Evolutionary conservation across 2,888 invertebrate genomes (phyloP).

Genomic region (Alloplasta piceator): DNA sequence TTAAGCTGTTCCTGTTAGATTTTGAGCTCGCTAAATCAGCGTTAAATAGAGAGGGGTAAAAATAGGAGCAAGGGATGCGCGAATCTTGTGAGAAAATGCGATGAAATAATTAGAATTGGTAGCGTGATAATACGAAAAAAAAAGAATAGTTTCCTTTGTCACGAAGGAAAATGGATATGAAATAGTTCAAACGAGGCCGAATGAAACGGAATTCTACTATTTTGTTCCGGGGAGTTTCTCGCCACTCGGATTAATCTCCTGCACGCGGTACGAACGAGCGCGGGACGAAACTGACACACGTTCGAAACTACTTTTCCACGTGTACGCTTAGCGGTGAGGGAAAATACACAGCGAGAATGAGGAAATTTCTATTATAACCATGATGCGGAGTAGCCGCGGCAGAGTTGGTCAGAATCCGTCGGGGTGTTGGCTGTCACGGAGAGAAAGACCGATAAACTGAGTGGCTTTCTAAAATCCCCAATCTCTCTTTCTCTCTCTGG

Average conservation of each 20-base stretch:
- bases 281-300: constrained; percentile 25
- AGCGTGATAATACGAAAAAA: no score
- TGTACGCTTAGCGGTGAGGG: background rate
- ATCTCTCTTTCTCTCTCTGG: no score
- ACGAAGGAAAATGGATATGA: no score
- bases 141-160: no score
- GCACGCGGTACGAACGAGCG: constrained; percentile 1
- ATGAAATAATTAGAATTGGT: no score
- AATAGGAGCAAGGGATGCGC: no score
- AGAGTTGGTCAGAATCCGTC: constrained; percentile 19
- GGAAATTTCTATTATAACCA: constrained; percentile 48
- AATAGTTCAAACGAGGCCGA: no score
- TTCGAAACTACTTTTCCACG: constrained; percentile 39
- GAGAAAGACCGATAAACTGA: constrained; percentile 1
- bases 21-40: no score
- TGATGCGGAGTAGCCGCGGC: background rate
- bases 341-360: constrained; percentile 14
- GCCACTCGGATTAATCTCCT: constrained; percentile 45
- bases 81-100: no score
- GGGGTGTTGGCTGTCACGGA: constrained; percentile 3
- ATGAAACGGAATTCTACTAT: background rate
- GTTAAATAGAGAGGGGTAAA: no score
- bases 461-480: background rate
- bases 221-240: constrained; percentile 33
- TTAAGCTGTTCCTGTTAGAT: no score